Evolutionary conservation across 53 echinoderm and acorn worm genomes (phyloP).

Genomic region (Echinarachnius parma): DNA sequence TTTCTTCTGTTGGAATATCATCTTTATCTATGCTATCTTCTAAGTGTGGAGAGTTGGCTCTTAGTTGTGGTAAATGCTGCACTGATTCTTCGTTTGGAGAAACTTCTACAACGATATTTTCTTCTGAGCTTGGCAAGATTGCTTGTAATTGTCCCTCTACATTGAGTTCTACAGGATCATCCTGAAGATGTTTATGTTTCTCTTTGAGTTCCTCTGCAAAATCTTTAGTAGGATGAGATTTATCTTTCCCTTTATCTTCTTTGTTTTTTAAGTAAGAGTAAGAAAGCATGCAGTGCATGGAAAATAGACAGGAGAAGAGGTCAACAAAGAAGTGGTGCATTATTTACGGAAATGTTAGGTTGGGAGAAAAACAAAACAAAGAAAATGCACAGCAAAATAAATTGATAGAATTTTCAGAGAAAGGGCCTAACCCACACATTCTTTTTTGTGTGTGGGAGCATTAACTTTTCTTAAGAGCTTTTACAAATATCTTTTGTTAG

Average conservation of each 20-base stretch:
- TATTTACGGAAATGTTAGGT: conserved; percentile 8
- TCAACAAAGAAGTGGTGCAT: conserved; percentile 12
- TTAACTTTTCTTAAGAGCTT: too few relatives aligned
- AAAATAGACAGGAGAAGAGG: background rate
- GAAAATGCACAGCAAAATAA: conserved; percentile 25
- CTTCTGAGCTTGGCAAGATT: too few relatives aligned
- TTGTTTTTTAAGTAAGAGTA: conserved; percentile 5
- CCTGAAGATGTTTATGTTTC: background rate
- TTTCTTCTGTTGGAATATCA: conserved; percentile 15
- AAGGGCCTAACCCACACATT: conserved; percentile 17
- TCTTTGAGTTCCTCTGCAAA: background rate
- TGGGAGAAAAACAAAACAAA: conserved; percentile 34
- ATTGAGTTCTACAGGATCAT: background rate
- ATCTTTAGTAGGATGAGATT: background rate
- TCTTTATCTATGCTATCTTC: too few relatives aligned
- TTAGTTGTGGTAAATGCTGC: too few relatives aligned
- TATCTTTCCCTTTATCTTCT: conserved; percentile 8
- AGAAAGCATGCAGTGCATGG: conserved; percentile 38
- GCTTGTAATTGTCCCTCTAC: too few relatives aligned
- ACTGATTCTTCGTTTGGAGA: too few relatives aligned
- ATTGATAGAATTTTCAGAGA: conserved; percentile 8
- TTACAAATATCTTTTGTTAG: too few relatives aligned
- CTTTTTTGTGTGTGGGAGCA: background rate
- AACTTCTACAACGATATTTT: too few relatives aligned
- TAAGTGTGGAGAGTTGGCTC: too few relatives aligned